phyloP scores from a whole-genome alignment of 2,797 vertebrate genomes.

The Microchirus variegatus region DNA sequence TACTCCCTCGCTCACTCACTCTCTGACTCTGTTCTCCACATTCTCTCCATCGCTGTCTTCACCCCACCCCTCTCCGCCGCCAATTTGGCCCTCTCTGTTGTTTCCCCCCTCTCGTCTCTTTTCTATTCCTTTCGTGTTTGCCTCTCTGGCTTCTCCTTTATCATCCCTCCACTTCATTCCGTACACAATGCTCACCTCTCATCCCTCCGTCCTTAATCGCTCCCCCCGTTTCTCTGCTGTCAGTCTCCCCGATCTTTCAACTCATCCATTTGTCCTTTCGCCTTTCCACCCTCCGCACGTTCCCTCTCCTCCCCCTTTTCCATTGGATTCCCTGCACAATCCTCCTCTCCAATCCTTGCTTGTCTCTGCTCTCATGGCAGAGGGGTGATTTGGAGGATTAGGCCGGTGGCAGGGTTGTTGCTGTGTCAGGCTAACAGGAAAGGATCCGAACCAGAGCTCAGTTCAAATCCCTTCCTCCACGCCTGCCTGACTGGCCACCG shows the following conservation, averaged over 20 bases:
- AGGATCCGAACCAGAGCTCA: slow-evolving; percentile 76
- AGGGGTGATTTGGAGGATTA: slow-evolving; percentile 77
- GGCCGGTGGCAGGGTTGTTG: slow-evolving; percentile 73
- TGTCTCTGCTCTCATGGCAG: slow-evolving; percentile 63
- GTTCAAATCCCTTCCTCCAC: slow-evolving; percentile 75
- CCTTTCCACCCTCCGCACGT: slow-evolving; percentile 4
- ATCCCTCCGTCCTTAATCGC: slow-evolving; percentile 28
- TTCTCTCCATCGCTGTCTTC: slow-evolving; percentile 29
- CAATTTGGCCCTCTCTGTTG: slow-evolving; percentile 62
- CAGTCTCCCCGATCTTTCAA: neutral
- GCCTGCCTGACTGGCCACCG: slow-evolving; percentile 67
- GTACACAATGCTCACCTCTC: slow-evolving; percentile 17
- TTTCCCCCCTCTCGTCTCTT: slow-evolving; percentile 35
- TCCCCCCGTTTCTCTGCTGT: slow-evolving; percentile 8
- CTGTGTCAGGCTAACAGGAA: slow-evolving; percentile 78
- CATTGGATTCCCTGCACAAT: slow-evolving; percentile 29
- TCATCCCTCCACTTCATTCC: slow-evolving; percentile 31
- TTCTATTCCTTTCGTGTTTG: slow-evolving; percentile 11
- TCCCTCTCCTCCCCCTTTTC: slow-evolving; percentile 21
- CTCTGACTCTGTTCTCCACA: slow-evolving; percentile 24
- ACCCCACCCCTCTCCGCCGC: slow-evolving; percentile 53
- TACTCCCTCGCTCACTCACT: neutral
- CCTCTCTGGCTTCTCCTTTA: slow-evolving; percentile 30
- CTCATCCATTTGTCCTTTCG: slow-evolving; percentile 14
- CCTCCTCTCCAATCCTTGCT: slow-evolving; percentile 53